Evolutionary conservation across 2,113 vertebrate genomes (phyloP), one percentile per base, ranked within the genome.

Genomic region (Stercorarius parasiticus): DNA sequence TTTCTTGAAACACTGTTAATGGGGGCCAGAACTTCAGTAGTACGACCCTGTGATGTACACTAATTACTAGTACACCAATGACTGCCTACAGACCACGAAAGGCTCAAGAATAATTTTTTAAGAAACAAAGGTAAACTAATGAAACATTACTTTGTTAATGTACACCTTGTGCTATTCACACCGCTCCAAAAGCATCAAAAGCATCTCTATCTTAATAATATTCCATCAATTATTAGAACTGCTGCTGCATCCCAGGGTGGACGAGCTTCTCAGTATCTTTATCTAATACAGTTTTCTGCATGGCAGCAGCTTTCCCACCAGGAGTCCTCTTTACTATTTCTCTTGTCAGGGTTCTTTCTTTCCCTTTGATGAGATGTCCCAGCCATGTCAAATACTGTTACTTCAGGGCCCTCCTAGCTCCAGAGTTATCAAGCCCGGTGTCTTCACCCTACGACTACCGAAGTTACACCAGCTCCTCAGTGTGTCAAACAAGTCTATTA

Each of bases 351-450:
- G 56, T 72, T 93, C 78, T 84, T 90, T 84, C 71, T 88, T 64
- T 65, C n/a, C 61, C 27, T 87, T 86, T 86, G 81, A 73, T 84
- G 50, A 96, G 59, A 61, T 88, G 59, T 76, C 90, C 82, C 94
- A 95, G 69, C 89, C 93, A 80, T 61, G 95, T 96, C 96, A 98
- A 86, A 96, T 59, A 56, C 78, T 82, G 71, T 97, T 97, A 96
- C 74, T 88, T 96, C 90, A 93, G 70, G 67, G 53, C n/a, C 18
- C 38, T 95, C 56, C 88, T 27, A 78, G 40, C 66, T 61, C 43
- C 74, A 19, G 18, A 93, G 36, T 93, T 74, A 74, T 77, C 85
- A 90, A 95, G 80, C 45, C 34, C 9, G 0, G 56, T n/a, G 67
- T 65, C 73, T 93, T 95, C 64, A 56, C 19, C 67, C 42, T 62